Base-by-base conservation (phyloP, 2,797 vertebrate genomes). In the Acanthopagrus latus region DNA sequence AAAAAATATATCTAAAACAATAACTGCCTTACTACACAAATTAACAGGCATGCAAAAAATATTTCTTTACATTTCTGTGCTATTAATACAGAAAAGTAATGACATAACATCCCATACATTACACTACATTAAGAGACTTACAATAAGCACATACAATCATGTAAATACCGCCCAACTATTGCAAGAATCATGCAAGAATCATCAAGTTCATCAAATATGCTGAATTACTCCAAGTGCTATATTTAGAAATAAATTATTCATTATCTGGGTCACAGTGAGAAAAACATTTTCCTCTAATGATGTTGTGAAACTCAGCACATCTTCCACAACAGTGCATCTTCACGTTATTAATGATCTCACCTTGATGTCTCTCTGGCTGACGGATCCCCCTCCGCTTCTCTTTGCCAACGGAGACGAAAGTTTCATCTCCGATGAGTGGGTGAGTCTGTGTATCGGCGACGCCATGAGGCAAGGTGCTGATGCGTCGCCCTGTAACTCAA, bases 401-500 rank as follows among this genome's bases (percentile, higher is more conserved):
- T 0, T 21, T 12, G 20, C 64, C 21, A 20, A 57, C 71, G 13
- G 21, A 52, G 62, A 58, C 58, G 50, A 75, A 76, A 65, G 47
- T 67, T 79, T 55, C 25, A 29, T 43, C 54, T 76, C 48, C 25
- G 29, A 38, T 51, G 18, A 71, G 64, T 52, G 2, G 16, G 44
- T 9, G 47, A 38, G 73, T 74, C 80, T 76, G 60, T 41, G 82
- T 71, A 66, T 64, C 71, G 78, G 55, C 29, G 73, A 77, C 25
- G 59, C 73, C 65, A 65, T 5, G 48, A 75, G 79, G 79, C 71
- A 25, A 79, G 81, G 86, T 74, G 86, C 83, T 75, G 77, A 89
- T 81, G 80, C 23, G 14, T 44, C 25, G 43, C 71, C 69, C 84
- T 78, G 79, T 88, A 88, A 92, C 90, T 90, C 85, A 93, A 92